phyloP scores from a whole-genome alignment of 2,888 invertebrate genomes.

The Andrena trimmerana region DNA sequence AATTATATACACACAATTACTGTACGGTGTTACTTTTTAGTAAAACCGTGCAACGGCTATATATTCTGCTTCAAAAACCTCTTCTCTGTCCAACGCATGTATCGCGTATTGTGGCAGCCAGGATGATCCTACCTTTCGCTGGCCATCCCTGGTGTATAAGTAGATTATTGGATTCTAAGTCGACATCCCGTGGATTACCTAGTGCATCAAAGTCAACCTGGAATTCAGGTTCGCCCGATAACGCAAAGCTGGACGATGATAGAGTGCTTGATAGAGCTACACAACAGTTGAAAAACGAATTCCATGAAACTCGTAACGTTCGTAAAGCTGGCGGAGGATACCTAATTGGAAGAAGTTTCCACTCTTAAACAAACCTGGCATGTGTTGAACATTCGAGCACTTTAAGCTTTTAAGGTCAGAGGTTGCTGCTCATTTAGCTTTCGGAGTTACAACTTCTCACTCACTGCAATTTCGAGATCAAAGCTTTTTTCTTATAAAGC shows the following conservation, averaged over 20 bases:
- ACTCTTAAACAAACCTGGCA: background rate
- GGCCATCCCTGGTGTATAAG: slow-evolving; percentile 4
- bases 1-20: no score
- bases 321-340: background rate
- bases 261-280: background rate
- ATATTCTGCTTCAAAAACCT: background rate
- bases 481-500: no score
- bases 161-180: slow-evolving; percentile 21
- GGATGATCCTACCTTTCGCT: background rate
- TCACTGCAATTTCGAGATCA: background rate
- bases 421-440: background rate
- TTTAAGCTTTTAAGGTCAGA: no score
- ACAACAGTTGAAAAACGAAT: background rate
- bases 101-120: background rate
- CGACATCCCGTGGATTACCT: background rate
- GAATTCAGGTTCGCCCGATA: slow-evolving; percentile 9
- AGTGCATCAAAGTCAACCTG: slow-evolving; percentile 13
- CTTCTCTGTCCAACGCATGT: background rate
- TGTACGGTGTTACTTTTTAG: no score
- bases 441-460: background rate
- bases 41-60: no score
- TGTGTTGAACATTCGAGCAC: no score
- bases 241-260: background rate
- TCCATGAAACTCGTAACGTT: background rate
- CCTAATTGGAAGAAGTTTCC: background rate